These are phyloP conservation scores for Tragelaphus buxtoni DNA, from an alignment of 2,113 vertebrate species.

Conservation along the genomic window DNA sequence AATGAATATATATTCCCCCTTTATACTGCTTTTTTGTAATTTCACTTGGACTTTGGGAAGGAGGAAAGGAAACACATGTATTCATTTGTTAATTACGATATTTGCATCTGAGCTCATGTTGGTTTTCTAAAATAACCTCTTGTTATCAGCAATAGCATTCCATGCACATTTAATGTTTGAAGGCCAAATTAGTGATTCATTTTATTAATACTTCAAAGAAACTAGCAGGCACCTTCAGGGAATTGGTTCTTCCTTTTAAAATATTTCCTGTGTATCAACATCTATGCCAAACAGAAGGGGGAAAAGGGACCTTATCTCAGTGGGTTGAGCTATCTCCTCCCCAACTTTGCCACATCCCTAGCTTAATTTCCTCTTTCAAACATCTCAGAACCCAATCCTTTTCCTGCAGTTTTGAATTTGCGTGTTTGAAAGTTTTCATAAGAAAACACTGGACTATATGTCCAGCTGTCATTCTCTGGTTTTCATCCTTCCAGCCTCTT, in stretches of 20 bases:
- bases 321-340: not conserved
- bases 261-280: not conserved
- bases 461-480: not conserved
- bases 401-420: not conserved
- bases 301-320: not conserved
- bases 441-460: not conserved
- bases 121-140: not conserved
- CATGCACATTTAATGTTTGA: not conserved
- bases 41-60: not conserved
- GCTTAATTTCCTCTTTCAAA: not conserved
- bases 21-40: not conserved
- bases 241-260: not conserved
- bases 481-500: not conserved
- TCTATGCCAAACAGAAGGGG: not conserved
- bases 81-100: not conserved
- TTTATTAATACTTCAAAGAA: not conserved
- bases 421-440: not conserved
- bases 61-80: not conserved
- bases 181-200: not conserved
- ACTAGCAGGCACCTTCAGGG: not conserved
- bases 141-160: not conserved
- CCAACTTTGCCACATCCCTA: rapidly evolving
- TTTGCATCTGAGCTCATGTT: not conserved
- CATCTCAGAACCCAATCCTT: not conserved
- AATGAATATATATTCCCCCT: not conserved